Base-by-base conservation (phyloP, 2,113 vertebrate genomes). In the Pygoscelis adeliae region DNA sequence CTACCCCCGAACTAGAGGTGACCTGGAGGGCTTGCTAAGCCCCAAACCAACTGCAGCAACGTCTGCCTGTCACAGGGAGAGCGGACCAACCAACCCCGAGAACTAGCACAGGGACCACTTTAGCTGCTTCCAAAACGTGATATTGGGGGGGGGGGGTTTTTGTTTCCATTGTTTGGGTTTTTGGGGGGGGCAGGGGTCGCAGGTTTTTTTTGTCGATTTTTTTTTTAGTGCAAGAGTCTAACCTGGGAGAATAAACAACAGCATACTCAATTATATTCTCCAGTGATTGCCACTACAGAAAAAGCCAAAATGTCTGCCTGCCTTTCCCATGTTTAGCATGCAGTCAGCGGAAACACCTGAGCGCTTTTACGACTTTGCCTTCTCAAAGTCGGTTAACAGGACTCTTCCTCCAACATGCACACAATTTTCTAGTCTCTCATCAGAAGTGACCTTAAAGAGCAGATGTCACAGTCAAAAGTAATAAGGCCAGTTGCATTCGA, bases 261-360 rank as follows among this genome's bases (percentile, higher is more conserved):
- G 7, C 13, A 8, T 15, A 22, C 5, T 70, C 21, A 8, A 8
- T 36, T 7, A 10, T 9, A 18, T 38, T 44, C 34, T n/a, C 9
- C 8, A 9, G 3, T 14, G 18, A 49, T 2, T 40, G 19, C 16
- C 9, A 4, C 30, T 50, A 19, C 17, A 42, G 49, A 71, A 58
- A 61, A 23, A 65, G 22, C 5, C 17, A 44, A 55, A 52, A 72
- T 8, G 61, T 32, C 27, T 76, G 30, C 42, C 27, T 52, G 59
- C 21, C 36, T 34, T 27, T 26, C 23, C 32, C 76, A 6, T 0
- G 0, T n/a, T 52, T 21, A 17, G 15, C 27, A 5, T 0, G 0
- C 19, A 47, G 15, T n/a, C 12, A 1, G 30, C 7, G 6, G 19
- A 62, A 84, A 70, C 49, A 38, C 20, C 15, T 0, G 0, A 83